These are phyloP conservation scores for Hylaea fasciaria DNA, from an alignment of 2,888 invertebrate genomes.

Conservation along the genomic window DNA sequence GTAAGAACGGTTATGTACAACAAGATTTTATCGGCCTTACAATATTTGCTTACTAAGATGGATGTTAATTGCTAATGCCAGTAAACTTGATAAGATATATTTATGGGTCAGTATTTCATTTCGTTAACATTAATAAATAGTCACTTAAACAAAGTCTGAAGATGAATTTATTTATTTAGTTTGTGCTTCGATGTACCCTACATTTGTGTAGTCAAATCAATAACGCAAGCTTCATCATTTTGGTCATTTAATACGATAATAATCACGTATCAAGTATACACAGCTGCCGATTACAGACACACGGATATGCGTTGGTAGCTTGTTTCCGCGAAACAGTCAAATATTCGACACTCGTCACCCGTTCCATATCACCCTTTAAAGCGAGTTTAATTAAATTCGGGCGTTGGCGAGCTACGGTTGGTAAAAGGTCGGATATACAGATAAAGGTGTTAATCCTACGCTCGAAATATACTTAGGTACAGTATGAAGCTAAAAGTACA, in stretches of 20 bases:
- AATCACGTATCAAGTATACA: too few relatives aligned
- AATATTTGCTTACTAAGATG: constrained; percentile 13
- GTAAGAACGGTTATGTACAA: constrained; percentile 1
- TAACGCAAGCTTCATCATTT: too few relatives aligned
- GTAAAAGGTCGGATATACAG: background rate
- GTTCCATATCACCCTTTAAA: constrained; percentile 43
- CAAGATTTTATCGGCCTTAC: constrained; percentile 17
- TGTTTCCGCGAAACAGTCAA: constrained; percentile 35
- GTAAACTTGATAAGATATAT: too few relatives aligned
- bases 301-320: constrained; percentile 3
- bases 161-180: too few relatives aligned
- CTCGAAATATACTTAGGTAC: background rate
- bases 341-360: constrained; percentile 36
- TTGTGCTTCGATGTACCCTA: too few relatives aligned
- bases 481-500: background rate
- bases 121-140: too few relatives aligned
- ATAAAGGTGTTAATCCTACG: background rate
- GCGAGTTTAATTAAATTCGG: constrained; percentile 56
- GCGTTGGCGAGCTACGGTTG: constrained; percentile 22
- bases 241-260: too few relatives aligned
- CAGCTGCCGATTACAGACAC: background rate
- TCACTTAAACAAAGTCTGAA: too few relatives aligned
- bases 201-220: too few relatives aligned
- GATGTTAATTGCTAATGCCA: background rate
- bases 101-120: too few relatives aligned